Base-by-base conservation (phyloP, 2,113 vertebrate species). In the Burhinus oedicnemus region DNA sequence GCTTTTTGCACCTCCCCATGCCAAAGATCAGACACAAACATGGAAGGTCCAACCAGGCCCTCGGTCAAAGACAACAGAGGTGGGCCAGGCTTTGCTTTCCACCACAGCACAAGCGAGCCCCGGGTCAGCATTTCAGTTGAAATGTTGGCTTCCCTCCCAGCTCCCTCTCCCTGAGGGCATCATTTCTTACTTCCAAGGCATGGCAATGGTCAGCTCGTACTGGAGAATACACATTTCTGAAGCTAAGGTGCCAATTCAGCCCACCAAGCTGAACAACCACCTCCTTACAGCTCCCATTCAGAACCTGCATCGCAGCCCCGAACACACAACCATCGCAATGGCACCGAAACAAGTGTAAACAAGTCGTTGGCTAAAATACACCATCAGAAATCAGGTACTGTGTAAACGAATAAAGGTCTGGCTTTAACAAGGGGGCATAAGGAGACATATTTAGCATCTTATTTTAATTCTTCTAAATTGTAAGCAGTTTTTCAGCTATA, bases 401-500 rank as follows among this genome's bases (percentile, higher is more conserved):
- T 34, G 58, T n/a, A 65, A 92, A 77, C 21, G 86, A 88, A 87
- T 34, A 80, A 62, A 83, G 66, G 32, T 77, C 66, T 87, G 70
- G 42, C 38, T 90, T 89, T 88, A 86, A 62, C 58, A 89, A 66
- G n/a, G 45, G 51, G 88, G 19, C 54, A 93, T n/a, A 65, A 77
- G 58, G 66, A 69, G 25, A 84, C 38, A n/a, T 40, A 91, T 65
- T 89, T 74, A 83, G 47, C 68, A 78, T 42, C 51, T 69, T 90
- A 69, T 45, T 93, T 84, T 83, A 95, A 78, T 83, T 84, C 74
- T 91, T 93, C 52, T 78, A 95, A 93, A 95, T 34, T 9, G 51
- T 44, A 95, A 91, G 54, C 36, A 66, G 17, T 91, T 94, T 83
- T 95, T 93, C 76, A 90, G 87, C 70, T 89, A 64, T 87, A 93